Conservation (phyloP, 1,140 invertebrate species). For the Lordiphosa collinella region DNA sequence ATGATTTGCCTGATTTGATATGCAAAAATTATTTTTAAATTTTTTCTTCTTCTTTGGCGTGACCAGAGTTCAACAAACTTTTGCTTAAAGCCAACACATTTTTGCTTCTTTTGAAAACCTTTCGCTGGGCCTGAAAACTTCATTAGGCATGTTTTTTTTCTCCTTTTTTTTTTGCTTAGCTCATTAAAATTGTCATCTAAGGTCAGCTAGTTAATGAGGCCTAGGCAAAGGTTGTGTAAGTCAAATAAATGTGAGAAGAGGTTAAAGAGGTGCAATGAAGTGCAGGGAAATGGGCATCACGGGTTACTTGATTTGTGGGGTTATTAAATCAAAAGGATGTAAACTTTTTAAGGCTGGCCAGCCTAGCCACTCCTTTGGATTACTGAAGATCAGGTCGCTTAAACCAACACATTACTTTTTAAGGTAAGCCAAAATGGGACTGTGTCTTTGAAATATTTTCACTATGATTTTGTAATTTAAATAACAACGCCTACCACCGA, state of each 20-base stretch:
- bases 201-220: conserved; percentile 51
- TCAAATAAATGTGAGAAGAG: conserved; percentile 36
- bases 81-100: conserved; percentile 2
- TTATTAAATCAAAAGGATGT: too few relatives aligned
- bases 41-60: conserved; percentile 9
- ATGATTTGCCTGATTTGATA: conserved; percentile 67
- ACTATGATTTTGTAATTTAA: too few relatives aligned
- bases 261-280: conserved; percentile 24
- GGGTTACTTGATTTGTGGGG: too few relatives aligned
- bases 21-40: conserved; percentile 39
- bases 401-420: too few relatives aligned
- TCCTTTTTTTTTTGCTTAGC: conserved; percentile 20
- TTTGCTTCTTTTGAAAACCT: conserved; percentile 24
- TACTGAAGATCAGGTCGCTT: too few relatives aligned
- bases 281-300: background rate
- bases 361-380: too few relatives aligned
- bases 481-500: too few relatives aligned
- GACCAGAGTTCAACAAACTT: conserved; percentile 66
- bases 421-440: too few relatives aligned
- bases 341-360: too few relatives aligned
- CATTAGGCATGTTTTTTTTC: conserved; percentile 43
- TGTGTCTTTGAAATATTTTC: too few relatives aligned
- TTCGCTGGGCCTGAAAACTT: conserved; percentile 48
- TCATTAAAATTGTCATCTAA: conserved; percentile 52
- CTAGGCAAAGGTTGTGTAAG: conserved; percentile 37